A percentile compares a stretch with the other conserved stretches of the same genome.
Evolutionary conservation across 2,113 vertebrate genomes (phyloP).

Genomic region (Alethe castanea): DNA sequence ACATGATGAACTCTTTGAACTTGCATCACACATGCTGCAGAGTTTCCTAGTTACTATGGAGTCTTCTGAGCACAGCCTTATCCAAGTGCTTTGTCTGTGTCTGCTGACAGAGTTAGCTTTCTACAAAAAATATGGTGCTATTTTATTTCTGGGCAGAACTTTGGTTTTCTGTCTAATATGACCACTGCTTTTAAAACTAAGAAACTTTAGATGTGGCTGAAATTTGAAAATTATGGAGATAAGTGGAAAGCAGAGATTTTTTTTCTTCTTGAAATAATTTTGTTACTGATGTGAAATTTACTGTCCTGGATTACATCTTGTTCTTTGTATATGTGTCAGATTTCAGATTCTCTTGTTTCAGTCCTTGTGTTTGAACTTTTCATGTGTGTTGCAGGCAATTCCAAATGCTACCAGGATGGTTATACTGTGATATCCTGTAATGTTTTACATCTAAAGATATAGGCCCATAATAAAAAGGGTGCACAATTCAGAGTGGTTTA

Average conservation of each 20-base stretch:
- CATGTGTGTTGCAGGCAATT: not conserved
- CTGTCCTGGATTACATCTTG: not conserved
- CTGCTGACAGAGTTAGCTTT: not conserved
- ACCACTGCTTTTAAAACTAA: not conserved
- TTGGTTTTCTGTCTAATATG: not conserved
- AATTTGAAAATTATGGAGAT: not conserved
- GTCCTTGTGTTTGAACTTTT: slow-evolving; percentile 11
- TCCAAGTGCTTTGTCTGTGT: not conserved
- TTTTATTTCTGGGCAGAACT: not conserved
- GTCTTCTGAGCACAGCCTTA: not conserved
- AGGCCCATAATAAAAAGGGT: not conserved
- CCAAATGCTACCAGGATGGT: slow-evolving; percentile 7
- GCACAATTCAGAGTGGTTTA: not conserved
- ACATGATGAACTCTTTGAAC: not conserved
- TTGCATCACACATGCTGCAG: not conserved
- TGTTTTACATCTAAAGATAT: not conserved
- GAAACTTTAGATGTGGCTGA: not conserved
- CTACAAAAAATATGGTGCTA: not conserved
- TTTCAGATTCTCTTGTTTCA: slow-evolving; percentile 23
- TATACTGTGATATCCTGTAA: not conserved
- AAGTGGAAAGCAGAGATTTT: not conserved
- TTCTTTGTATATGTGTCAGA: not conserved
- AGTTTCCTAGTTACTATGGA: not conserved
- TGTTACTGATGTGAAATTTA: slow-evolving; percentile 8
- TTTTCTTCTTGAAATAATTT: slow-evolving; percentile 13